Percentiles rank a stretch among this genome's conserved stretches.
Evolutionary conservation across 2,113 vertebrate genomes (phyloP).

Genomic region (Chionodraco myersi): DNA sequence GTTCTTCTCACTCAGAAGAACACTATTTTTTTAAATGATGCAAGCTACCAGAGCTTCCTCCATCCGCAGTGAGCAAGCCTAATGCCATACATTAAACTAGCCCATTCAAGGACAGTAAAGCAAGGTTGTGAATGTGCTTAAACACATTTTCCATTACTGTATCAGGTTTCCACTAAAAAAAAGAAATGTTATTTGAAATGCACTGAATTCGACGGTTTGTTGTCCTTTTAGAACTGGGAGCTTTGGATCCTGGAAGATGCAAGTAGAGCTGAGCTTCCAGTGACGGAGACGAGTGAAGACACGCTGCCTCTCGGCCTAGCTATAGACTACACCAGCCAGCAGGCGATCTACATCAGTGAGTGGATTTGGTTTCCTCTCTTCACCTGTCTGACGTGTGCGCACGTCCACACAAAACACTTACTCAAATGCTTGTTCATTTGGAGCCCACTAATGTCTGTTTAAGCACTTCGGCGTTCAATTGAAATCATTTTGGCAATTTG

Average conservation of each 20-base stretch:
- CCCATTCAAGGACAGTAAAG: not conserved
- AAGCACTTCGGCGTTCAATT: not conserved
- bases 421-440: not conserved
- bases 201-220: not conserved
- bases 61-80: not conserved
- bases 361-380: slow-evolving; percentile 9
- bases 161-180: not conserved
- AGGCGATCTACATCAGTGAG: slow-evolving; percentile 90
- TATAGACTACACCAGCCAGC: slow-evolving; percentile 91
- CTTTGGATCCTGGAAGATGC: slow-evolving; percentile 94
- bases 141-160: not conserved
- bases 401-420: not conserved
- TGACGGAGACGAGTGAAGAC: slow-evolving; percentile 92
- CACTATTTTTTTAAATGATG: slow-evolving; percentile 7
- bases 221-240: slow-evolving; percentile 88
- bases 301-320: slow-evolving; percentile 92
- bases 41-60: not conserved
- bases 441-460: not conserved
- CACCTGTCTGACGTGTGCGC: not conserved
- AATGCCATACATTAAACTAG: not conserved
- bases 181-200: no score
- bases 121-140: not conserved
- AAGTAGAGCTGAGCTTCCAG: slow-evolving; percentile 92
- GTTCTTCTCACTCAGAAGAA: slow-evolving; percentile 6
- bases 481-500: not conserved